A percentile compares a stretch with the other conserved stretches of the same genome.
These are phyloP conservation scores for Sturnus vulgaris DNA, from an alignment of 2,113 vertebrate genomes.

Conservation along the genomic window DNA sequence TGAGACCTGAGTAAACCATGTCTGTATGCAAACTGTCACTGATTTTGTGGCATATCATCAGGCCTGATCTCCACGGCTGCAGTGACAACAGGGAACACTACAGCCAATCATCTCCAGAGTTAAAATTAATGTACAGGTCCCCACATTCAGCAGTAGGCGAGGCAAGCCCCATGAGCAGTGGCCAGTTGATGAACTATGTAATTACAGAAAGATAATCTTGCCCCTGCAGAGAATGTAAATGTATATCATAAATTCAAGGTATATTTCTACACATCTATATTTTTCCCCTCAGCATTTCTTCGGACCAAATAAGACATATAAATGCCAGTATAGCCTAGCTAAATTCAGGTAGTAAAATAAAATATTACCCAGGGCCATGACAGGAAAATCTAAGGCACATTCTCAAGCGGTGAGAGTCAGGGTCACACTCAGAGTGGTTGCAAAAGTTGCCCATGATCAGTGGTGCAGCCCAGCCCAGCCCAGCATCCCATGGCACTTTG, in stretches of 20 bases:
- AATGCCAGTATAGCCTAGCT: not conserved
- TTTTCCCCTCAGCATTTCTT: not conserved
- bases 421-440: not conserved
- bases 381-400: not conserved
- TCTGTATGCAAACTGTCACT: slow-evolving; percentile 72
- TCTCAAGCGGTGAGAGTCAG: not conserved
- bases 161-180: not conserved
- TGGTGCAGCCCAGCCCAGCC: not conserved
- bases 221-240: not conserved
- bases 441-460: not conserved
- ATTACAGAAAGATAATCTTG: slow-evolving; percentile 24
- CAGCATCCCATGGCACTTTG: not conserved
- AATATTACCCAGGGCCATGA: not conserved
- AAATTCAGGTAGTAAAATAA: not conserved
- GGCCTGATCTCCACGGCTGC: slow-evolving; percentile 56
- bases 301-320: not conserved
- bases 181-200: slow-evolving; percentile 51
- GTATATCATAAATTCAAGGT: not conserved
- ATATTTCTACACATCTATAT: not conserved
- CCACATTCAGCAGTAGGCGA: not conserved
- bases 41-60: slow-evolving; percentile 66
- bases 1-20: slow-evolving; percentile 60
- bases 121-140: slow-evolving; percentile 36
- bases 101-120: slow-evolving; percentile 40
- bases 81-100: slow-evolving; percentile 39